Base-by-base conservation (phyloP, 2,888 invertebrate genomes). In the Ethmia dodecea region DNA sequence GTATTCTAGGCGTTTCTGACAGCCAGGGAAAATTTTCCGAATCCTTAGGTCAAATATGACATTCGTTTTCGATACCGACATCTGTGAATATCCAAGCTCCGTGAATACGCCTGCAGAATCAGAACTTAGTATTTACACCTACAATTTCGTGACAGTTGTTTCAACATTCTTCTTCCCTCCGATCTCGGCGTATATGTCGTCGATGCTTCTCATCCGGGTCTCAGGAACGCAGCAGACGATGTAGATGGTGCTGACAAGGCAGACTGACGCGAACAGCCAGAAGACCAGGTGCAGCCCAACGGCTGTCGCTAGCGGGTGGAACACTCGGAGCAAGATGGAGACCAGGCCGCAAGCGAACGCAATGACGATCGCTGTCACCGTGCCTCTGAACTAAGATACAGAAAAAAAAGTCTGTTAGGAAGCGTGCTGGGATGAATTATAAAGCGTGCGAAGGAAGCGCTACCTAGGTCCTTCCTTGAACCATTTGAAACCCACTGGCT, bases 381-480 rank as follows among this genome's bases (percentile, higher is more conserved):
- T 83, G 15, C 84, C 83, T 2, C 84, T 75, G 5, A 79, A 64
- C 84, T 86, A 72, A n/a, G n/a, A n/a, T n/a, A n/a, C n/a, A n/a
- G n/a, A n/a, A n/a, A n/a, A n/a, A n/a, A n/a, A n/a, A n/a, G n/a
- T n/a, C n/a, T n/a, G n/a, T n/a, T n/a, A n/a, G n/a, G n/a, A n/a
- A n/a, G n/a, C n/a, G n/a, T n/a, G n/a, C n/a, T n/a, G n/a, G n/a
- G n/a, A n/a, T n/a, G n/a, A n/a, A n/a, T n/a, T n/a, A n/a, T n/a
- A n/a, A n/a, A n/a, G n/a, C n/a, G n/a, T n/a, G n/a, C n/a, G n/a
- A n/a, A n/a, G n/a, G n/a, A n/a, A n/a, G n/a, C n/a, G n/a, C n/a
- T n/a, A n/a, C n/a, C n/a, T n/a, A n/a, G n/a, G n/a, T n/a, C n/a
- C n/a, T n/a, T n/a, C n/a, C n/a, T n/a, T n/a, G n/a, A n/a, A n/a